Evolutionary conservation across 1,140 invertebrate species (phyloP).

Genomic region (Bombus balteatus): DNA sequence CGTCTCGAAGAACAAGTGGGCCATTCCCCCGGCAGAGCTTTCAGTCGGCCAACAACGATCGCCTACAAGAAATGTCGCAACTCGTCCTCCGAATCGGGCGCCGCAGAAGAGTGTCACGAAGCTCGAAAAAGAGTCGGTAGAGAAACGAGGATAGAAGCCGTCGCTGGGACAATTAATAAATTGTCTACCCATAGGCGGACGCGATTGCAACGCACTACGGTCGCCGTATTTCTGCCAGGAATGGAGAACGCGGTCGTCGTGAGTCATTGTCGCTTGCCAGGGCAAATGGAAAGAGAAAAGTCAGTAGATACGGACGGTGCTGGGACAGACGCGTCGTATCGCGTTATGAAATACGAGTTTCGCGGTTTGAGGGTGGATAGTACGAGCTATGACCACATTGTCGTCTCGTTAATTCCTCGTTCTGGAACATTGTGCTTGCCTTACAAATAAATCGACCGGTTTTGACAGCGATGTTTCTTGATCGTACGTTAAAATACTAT

Average conservation of each 20-base stretch:
- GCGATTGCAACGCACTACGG: constrained; percentile 31
- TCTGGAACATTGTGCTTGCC: background rate
- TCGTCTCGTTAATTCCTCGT: constrained; percentile 11
- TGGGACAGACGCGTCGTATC: constrained; percentile 4
- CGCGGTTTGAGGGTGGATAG: constrained; percentile 23
- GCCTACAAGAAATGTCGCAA: constrained; percentile 49
- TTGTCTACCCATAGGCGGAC: constrained; percentile 65
- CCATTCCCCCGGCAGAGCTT: constrained; percentile 40
- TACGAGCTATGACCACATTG: background rate
- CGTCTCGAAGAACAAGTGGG: constrained; percentile 19
- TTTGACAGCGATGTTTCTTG: background rate
- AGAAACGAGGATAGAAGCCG: constrained; percentile 19
- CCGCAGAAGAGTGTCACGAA: constrained; percentile 61
- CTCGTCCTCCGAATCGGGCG: constrained; percentile 62
- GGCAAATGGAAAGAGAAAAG: constrained; percentile 36
- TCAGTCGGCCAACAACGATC: constrained; percentile 31
- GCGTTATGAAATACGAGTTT: constrained; percentile 49
- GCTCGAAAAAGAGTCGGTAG: background rate
- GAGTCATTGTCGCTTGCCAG: constrained; percentile 58
- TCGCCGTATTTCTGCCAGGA: constrained; percentile 52
- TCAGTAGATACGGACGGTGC: constrained; percentile 7
- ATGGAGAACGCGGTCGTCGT: constrained; percentile 70
- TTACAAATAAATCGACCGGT: background rate
- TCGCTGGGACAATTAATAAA: constrained; percentile 73
- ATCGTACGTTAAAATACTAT: background rate